Evolutionary conservation across 2,797 vertebrate species (phyloP).

Genomic region (Pseudochirops cupreus): DNA sequence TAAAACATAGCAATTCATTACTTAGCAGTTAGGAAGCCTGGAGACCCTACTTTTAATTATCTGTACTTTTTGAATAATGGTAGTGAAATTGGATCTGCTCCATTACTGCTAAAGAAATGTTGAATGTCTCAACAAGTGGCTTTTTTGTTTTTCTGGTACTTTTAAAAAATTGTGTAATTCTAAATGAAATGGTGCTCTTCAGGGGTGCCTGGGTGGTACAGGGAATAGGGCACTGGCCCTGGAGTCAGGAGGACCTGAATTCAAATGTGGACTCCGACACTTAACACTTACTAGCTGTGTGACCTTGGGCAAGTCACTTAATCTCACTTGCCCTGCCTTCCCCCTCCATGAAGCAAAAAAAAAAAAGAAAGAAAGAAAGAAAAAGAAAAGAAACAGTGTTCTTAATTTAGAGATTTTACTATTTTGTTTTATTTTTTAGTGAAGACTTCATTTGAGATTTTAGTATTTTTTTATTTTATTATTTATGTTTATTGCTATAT

Average conservation of each 20-base stretch:
- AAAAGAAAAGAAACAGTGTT: background rate
- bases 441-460: too few species aligned
- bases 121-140: background rate
- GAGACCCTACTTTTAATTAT: conserved; percentile 10
- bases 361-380: too few species aligned
- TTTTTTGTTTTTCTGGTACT: conserved; percentile 1
- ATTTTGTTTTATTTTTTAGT: conserved; percentile 11
- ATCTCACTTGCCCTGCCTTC: too few species aligned
- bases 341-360: too few species aligned
- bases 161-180: conserved; percentile 35
- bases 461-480: too few species aligned
- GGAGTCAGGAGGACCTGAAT: too few species aligned
- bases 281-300: too few species aligned
- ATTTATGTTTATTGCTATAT: too few species aligned
- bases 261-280: too few species aligned
- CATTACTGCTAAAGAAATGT: conserved; percentile 47
- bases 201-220: too few species aligned
- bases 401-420: conserved; percentile 20
- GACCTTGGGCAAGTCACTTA: too few species aligned
- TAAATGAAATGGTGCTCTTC: conserved; percentile 39
- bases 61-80: conserved; percentile 30
- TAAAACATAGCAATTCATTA: conserved; percentile 8
- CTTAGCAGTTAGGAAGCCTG: background rate
- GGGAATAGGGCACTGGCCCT: too few species aligned
- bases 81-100: conserved; percentile 30